These are phyloP conservation scores for Pseudopodoces humilis DNA, from an alignment of 2,113 vertebrate genomes.

Conservation along the genomic window DNA sequence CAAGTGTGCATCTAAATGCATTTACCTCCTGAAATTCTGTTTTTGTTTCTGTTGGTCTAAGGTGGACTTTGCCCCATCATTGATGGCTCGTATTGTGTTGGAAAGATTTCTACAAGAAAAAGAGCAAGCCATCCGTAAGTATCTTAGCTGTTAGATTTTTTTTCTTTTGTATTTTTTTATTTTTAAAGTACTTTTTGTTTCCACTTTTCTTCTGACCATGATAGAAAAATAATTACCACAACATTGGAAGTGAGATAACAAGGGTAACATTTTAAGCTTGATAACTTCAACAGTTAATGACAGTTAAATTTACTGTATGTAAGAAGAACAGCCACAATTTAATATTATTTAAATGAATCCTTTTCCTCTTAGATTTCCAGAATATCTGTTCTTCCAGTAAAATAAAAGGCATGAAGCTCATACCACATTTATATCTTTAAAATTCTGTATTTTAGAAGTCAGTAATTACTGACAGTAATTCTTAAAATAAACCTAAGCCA, in stretches of 20 bases:
- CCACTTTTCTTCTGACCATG: background rate
- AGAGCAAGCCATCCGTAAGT: conserved; percentile 85
- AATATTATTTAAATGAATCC: conserved; percentile 76
- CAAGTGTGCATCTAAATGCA: background rate
- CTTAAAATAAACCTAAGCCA: conserved; percentile 61
- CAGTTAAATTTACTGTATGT: conserved; percentile 72
- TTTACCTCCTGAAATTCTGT: conserved; percentile 35
- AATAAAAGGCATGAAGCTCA: conserved; percentile 25
- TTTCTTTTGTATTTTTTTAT: background rate
- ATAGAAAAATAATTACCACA: conserved; percentile 62
- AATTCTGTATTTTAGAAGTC: conserved; percentile 62
- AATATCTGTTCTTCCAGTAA: conserved; percentile 52
- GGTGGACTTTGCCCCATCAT: conserved; percentile 91
- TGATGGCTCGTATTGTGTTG: conserved; percentile 91
- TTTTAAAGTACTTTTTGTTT: background rate
- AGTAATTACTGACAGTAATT: conserved; percentile 57
- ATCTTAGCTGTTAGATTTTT: background rate
- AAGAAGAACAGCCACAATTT: conserved; percentile 78
- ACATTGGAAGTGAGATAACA: conserved; percentile 72
- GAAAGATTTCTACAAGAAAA: conserved; percentile 88
- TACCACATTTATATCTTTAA: conserved; percentile 37
- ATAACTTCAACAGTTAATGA: conserved; percentile 77
- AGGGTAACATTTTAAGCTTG: conserved; percentile 76
- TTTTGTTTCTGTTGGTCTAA: conserved; percentile 68
- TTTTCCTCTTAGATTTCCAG: conserved; percentile 58